phyloP scores from a whole-genome alignment of 2,797 vertebrate genomes.

The Acanthis flammea region DNA sequence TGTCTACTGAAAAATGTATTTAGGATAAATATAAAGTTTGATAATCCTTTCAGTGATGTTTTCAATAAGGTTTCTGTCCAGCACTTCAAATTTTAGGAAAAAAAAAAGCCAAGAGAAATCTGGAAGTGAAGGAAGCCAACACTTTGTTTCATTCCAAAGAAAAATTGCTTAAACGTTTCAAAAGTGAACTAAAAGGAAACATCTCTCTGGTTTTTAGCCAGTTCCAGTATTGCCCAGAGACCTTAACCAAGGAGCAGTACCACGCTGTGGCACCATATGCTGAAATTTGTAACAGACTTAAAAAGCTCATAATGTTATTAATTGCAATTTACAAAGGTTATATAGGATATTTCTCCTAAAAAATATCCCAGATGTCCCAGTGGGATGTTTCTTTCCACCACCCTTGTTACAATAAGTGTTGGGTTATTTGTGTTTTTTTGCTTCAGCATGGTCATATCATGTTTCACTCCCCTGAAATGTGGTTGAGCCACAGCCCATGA shows the following conservation, averaged over 20 bases:
- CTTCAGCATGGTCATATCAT: not conserved
- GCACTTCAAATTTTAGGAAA: not conserved
- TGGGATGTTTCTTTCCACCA: not conserved
- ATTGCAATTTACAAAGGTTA: not conserved
- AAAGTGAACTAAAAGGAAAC: not conserved
- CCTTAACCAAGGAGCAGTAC: constrained; percentile 22
- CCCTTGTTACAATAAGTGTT: not conserved
- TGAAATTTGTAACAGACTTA: constrained; percentile 41
- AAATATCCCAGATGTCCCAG: not conserved
- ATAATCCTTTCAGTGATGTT: constrained; percentile 17
- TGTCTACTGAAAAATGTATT: constrained; percentile 44
- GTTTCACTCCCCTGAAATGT: not conserved
- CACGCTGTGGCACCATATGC: constrained; percentile 29
- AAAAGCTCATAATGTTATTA: constrained; percentile 21
- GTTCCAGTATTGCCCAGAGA: constrained; percentile 30
- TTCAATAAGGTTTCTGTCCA: not conserved
- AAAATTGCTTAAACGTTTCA: not conserved
- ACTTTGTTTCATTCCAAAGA: not conserved
- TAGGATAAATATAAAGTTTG: constrained; percentile 11
- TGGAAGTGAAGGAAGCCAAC: not conserved
- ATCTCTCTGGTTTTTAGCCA: not conserved
- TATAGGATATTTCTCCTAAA: not conserved
- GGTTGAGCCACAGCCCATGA: not conserved
- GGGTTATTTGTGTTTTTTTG: too few relatives aligned
- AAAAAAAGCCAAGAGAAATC: not conserved